phyloP scores from a whole-genome alignment of 2,888 invertebrate genomes.

The Anthrax anthrax region DNA sequence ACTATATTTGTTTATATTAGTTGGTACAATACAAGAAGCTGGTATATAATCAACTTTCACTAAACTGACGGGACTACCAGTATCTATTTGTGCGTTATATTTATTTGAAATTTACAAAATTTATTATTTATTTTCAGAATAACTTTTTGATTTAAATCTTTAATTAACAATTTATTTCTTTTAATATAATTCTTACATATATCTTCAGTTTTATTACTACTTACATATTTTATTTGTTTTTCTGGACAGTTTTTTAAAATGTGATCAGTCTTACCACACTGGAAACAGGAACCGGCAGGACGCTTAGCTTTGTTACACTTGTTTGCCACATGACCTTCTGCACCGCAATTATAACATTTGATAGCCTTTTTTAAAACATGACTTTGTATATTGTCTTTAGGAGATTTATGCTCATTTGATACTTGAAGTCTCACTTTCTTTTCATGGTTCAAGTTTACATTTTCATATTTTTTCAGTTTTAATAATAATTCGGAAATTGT shows the following conservation, averaged over 20 bases:
- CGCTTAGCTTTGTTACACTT: not conserved
- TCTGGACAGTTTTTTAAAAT: not conserved
- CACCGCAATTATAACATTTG: constrained; percentile 1
- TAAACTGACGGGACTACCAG: not conserved
- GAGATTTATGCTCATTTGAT: too few relatives aligned
- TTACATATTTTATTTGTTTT: not conserved
- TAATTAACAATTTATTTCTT: too few relatives aligned
- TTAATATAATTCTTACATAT: too few relatives aligned
- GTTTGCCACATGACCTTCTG: not conserved
- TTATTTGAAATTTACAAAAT: not conserved
- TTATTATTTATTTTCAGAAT: not conserved
- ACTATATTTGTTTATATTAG: not conserved
- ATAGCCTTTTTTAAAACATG: too few relatives aligned
- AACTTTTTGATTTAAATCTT: not conserved
- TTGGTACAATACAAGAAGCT: too few relatives aligned
- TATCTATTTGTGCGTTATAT: not conserved
- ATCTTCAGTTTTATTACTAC: not conserved
- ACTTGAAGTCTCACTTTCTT: too few relatives aligned
- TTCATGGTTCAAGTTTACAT: too few relatives aligned
- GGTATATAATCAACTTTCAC: not conserved
- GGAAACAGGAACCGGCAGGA: not conserved
- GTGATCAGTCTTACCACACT: not conserved
- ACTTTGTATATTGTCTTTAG: too few relatives aligned
- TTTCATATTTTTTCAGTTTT: too few relatives aligned
- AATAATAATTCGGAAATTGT: too few relatives aligned